phyloP scores from a whole-genome alignment of 2,888 invertebrate species.

The Caenorhabditis macrosperma region DNA sequence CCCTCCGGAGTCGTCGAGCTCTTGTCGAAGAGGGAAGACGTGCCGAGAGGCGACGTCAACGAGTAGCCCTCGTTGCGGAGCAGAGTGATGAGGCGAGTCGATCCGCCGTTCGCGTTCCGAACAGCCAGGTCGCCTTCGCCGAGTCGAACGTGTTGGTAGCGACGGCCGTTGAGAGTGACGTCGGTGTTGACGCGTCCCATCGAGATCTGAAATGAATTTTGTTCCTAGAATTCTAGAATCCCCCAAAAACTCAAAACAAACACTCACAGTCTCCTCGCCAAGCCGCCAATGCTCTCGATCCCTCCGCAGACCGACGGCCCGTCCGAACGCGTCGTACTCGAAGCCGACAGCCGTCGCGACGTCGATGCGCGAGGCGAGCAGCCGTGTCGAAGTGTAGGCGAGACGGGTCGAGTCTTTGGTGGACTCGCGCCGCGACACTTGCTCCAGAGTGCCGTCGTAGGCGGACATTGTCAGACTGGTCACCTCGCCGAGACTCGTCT shows the following conservation, averaged over 20 bases:
- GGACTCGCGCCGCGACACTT: constrained; percentile 28
- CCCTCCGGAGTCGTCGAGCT: constrained; percentile 14
- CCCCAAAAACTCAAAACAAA: too few species aligned
- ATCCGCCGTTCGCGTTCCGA: constrained; percentile 11
- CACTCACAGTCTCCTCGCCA: constrained; percentile 32
- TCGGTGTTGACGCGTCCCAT: constrained; percentile 46
- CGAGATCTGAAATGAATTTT: neutral
- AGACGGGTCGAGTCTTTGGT: constrained; percentile 54
- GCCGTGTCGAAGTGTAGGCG: constrained; percentile 52
- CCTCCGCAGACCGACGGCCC: constrained; percentile 41
- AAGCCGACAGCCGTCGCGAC: constrained; percentile 46
- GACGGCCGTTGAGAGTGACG: constrained; percentile 49
- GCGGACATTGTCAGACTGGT: constrained; percentile 49
- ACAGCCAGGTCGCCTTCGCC: constrained; percentile 50
- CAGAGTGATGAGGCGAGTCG: constrained; percentile 51
- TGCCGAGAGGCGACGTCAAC: constrained; percentile 51
- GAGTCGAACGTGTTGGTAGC: constrained; percentile 27
- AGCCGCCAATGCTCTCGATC: constrained; percentile 60
- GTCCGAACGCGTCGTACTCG: constrained; percentile 59
- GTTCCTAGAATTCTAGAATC: too few species aligned
- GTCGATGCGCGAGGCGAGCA: constrained; percentile 55
- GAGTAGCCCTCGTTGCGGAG: constrained; percentile 58
- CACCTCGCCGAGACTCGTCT: constrained; percentile 54
- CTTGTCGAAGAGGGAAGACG: constrained; percentile 45
- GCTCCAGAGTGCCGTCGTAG: constrained; percentile 60